phyloP scores from a whole-genome alignment of 1,140 invertebrate genomes.

The Drosophila fuyamai region DNA sequence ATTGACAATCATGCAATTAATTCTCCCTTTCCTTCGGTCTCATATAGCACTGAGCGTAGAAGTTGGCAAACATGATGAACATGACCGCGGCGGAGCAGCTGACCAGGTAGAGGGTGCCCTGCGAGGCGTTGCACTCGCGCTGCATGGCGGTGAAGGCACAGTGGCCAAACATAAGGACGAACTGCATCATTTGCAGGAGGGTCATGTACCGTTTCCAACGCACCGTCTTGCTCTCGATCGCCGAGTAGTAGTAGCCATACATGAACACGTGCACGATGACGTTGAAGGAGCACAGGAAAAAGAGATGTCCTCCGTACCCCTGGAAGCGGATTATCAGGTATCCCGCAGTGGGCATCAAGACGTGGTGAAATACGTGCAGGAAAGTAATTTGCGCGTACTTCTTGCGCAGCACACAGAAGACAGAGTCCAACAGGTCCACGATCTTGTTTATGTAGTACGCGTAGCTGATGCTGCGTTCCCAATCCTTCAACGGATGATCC shows the following conservation, averaged over 20 bases:
- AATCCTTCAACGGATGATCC: constrained; percentile 26
- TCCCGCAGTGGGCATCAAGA: constrained; percentile 69
- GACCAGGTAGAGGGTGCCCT: constrained; percentile 86
- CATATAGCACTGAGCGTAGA: constrained; percentile 86
- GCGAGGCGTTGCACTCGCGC: constrained; percentile 86
- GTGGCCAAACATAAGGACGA: constrained; percentile 14
- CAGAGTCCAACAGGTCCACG: constrained; percentile 50
- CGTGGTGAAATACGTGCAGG: constrained; percentile 85
- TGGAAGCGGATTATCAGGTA: constrained; percentile 36
- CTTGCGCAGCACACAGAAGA: constrained; percentile 64
- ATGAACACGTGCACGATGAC: constrained; percentile 11
- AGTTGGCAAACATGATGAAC: constrained; percentile 92
- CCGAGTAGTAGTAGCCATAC: constrained; percentile 16
- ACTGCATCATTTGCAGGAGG: constrained; percentile 21
- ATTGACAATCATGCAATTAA: background rate
- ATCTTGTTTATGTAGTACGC: constrained; percentile 58
- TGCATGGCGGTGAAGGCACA: constrained; percentile 23
- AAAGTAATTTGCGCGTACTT: constrained; percentile 51
- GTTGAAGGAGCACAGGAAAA: constrained; percentile 17
- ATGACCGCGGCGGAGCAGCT: constrained; percentile 87
- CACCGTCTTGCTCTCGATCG: background rate
- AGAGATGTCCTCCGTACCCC: constrained; percentile 87
- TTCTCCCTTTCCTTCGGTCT: background rate
- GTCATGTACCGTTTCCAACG: constrained; percentile 20
- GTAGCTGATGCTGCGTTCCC: constrained; percentile 44